A percentile compares a stretch with the other conserved stretches of the same genome.
Conservation (phyloP, 2,797 vertebrate genomes). For the Corythornis leucogaster region DNA sequence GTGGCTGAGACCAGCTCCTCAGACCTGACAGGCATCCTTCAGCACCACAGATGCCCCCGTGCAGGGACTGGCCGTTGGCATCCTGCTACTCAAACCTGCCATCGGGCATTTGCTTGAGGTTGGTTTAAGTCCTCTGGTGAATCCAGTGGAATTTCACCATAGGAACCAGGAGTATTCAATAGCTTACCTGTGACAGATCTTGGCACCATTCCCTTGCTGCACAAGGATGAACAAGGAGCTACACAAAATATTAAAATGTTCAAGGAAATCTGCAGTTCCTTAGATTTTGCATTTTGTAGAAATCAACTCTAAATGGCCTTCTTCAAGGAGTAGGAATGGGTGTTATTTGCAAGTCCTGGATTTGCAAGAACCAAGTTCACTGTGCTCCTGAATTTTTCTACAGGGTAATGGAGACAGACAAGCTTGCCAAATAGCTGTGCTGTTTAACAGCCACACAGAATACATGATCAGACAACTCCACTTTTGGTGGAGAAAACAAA, state of each 20-base stretch:
- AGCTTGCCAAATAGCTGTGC: neutral
- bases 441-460: neutral
- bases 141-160: neutral
- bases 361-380: too few species aligned
- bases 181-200: neutral
- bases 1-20: neutral
- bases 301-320: neutral
- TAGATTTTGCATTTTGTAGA: neutral
- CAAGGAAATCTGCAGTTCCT: neutral
- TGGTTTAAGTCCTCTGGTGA: neutral
- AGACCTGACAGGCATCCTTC: neutral
- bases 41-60: rapidly evolving
- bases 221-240: neutral
- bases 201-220: neutral
- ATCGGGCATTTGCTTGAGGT: neutral
- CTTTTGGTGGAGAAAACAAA: neutral
- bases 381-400: neutral
- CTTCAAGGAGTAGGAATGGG: neutral
- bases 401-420: neutral
- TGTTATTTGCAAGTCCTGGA: too few species aligned
- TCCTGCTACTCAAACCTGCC: neutral
- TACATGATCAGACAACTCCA: neutral
- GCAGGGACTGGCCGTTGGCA: rapidly evolving
- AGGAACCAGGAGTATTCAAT: neutral
- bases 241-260: neutral